Evolutionary conservation across 30 jellyfish, hydroid and myxozoan genomes (phyloP).

Genomic region (Turritopsis dohrnii): DNA sequence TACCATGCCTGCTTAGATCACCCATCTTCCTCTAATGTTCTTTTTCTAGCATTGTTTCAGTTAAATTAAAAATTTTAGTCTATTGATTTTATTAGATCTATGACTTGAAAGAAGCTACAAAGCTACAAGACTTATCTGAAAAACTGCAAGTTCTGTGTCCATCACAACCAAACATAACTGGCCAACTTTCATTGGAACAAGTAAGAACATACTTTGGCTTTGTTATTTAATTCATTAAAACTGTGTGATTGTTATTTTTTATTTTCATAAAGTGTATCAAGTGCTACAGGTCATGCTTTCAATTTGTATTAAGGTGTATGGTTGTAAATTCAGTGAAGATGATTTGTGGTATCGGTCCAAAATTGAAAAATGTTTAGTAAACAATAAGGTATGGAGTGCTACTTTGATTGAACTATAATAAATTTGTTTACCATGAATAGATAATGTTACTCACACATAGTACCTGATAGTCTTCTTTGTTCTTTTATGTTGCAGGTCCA

Average conservation of each 20-base stretch:
- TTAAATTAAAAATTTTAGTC: too few relatives aligned
- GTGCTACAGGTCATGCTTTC: background rate
- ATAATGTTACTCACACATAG: background rate
- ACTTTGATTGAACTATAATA: background rate
- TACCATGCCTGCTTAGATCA: background rate
- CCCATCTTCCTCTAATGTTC: too few relatives aligned
- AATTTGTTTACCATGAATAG: background rate
- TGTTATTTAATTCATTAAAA: too few relatives aligned
- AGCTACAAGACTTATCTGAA: background rate
- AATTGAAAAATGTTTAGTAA: background rate
- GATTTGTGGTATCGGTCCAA: constrained; percentile 11
- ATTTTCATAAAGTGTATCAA: too few relatives aligned
- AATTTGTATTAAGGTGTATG: background rate
- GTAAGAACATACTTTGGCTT: too few relatives aligned
- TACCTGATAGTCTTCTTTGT: background rate
- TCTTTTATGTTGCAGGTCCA: background rate
- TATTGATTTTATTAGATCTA: background rate
- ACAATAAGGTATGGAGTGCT: background rate
- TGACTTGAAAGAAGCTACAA: background rate
- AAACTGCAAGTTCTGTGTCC: background rate
- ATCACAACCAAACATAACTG: background rate
- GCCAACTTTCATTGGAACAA: constrained; percentile 5
- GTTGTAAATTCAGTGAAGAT: constrained; percentile 14
- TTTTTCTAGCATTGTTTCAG: too few relatives aligned
- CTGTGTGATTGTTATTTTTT: too few relatives aligned